A percentile compares a stretch with the other conserved stretches of the same genome.
phyloP scores from a whole-genome alignment of 1,140 invertebrate genomes.

The Heterodera schachtii region DNA sequence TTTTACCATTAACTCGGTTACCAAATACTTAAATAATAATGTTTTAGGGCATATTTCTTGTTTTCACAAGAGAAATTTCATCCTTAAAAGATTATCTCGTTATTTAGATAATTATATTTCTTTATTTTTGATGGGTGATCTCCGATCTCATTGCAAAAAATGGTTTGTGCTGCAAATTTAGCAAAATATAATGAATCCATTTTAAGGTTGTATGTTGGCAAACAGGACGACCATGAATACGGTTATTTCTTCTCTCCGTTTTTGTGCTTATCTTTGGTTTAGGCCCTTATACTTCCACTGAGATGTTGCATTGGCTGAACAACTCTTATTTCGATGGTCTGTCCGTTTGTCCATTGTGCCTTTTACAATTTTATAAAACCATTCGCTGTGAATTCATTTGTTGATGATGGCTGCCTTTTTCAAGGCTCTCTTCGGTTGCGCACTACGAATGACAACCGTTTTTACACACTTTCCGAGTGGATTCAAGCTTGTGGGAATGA shows the following conservation, averaged over 20 bases:
- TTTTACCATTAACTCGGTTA: too few relatives aligned
- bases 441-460: constrained; percentile 21
- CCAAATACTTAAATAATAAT: too few relatives aligned
- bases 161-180: neutral
- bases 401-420: neutral
- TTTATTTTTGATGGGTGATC: neutral
- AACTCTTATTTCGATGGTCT: constrained; percentile 13
- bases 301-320: constrained; percentile 27
- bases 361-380: neutral
- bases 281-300: constrained; percentile 30
- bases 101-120: neutral
- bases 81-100: neutral
- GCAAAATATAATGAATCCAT: neutral
- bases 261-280: neutral
- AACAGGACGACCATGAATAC: constrained; percentile 18
- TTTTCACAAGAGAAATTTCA: too few relatives aligned
- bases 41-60: too few relatives aligned
- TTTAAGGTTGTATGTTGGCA: constrained; percentile 31
- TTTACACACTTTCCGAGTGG: constrained; percentile 30
- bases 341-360: too few relatives aligned
- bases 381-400: neutral
- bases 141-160: neutral
- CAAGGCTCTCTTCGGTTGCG: constrained; percentile 20
- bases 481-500: constrained; percentile 28
- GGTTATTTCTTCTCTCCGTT: constrained; percentile 8